Conservation (phyloP, 2,113 vertebrate genomes). For the Piprites chloris region DNA sequence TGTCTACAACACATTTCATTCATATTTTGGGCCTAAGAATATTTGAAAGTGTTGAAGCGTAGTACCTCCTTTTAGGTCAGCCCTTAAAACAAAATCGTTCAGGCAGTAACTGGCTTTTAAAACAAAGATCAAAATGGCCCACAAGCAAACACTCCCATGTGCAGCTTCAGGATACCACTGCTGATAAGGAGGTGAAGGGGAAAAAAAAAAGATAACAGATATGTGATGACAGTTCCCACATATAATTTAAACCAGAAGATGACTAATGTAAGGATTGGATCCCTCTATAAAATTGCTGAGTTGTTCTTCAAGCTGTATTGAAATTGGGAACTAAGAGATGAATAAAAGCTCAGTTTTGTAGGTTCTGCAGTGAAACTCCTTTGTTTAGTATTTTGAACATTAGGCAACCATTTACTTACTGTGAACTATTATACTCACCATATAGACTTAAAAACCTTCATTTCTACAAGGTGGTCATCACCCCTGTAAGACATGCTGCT, state of each 20-base stretch:
- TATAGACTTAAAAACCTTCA: neutral
- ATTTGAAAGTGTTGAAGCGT: neutral
- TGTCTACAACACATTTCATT: neutral
- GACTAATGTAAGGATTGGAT: neutral
- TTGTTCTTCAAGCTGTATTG: neutral
- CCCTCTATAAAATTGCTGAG: neutral
- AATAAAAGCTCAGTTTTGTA: neutral
- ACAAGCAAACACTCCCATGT: rapidly evolving
- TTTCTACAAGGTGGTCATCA: neutral
- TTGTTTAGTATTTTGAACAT: neutral
- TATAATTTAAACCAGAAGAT: neutral
- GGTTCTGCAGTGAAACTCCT: neutral
- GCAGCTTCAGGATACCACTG: neutral
- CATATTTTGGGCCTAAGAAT: neutral
- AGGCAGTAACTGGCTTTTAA: neutral
- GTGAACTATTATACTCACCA: neutral
- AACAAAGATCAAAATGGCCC: neutral
- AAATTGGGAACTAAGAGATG: neutral
- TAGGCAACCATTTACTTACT: neutral
- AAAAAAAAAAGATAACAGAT: neutral
- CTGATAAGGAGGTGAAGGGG: neutral
- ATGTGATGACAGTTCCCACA: neutral
- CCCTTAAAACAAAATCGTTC: neutral
- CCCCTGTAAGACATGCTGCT: neutral
- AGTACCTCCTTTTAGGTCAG: neutral